A percentile compares a stretch with the other conserved stretches of the same genome.
These are phyloP conservation scores for Mimumesa dahlbomi DNA, from an alignment of 2,888 invertebrate genomes.

Conservation along the genomic window DNA sequence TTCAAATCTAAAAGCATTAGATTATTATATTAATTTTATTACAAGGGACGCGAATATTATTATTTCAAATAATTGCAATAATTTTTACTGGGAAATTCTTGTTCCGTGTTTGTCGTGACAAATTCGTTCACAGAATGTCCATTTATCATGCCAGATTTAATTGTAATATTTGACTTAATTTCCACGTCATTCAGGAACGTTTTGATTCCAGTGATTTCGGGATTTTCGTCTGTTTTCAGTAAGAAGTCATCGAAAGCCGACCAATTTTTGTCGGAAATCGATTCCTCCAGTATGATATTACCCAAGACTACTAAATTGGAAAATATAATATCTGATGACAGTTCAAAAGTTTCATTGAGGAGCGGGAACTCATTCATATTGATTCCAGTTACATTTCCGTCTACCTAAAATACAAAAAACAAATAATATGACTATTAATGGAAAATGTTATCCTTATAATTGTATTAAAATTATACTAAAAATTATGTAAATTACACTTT, in stretches of 20 bases:
- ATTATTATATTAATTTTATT: neutral
- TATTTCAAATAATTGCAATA: neutral
- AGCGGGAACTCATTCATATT: slow-evolving; percentile 62
- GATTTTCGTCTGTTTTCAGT: slow-evolving; percentile 76
- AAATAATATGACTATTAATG: neutral
- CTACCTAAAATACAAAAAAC: slow-evolving; percentile 76
- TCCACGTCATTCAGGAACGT: slow-evolving; percentile 78
- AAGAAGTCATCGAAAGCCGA: slow-evolving; percentile 81
- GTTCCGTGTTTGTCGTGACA: slow-evolving; percentile 81
- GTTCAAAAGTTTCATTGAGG: slow-evolving; percentile 77
- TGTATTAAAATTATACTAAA: too few species aligned
- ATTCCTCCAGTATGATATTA: slow-evolving; percentile 79
- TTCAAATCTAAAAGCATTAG: slow-evolving; percentile 62
- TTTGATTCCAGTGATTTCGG: slow-evolving; percentile 80
- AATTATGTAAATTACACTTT: slow-evolving; percentile 17
- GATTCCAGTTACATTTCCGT: slow-evolving; percentile 80
- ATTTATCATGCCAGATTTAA: slow-evolving; percentile 80
- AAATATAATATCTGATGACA: slow-evolving; percentile 80
- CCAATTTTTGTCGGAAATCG: slow-evolving; percentile 78
- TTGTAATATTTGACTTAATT: slow-evolving; percentile 56
- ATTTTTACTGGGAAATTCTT: slow-evolving; percentile 76
- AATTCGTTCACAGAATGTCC: slow-evolving; percentile 80
- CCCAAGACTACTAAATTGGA: slow-evolving; percentile 81
- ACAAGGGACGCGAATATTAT: neutral
- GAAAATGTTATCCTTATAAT: too few species aligned